Conservation (phyloP, 2,888 invertebrate genomes). For the Diachrysia chrysitis region DNA sequence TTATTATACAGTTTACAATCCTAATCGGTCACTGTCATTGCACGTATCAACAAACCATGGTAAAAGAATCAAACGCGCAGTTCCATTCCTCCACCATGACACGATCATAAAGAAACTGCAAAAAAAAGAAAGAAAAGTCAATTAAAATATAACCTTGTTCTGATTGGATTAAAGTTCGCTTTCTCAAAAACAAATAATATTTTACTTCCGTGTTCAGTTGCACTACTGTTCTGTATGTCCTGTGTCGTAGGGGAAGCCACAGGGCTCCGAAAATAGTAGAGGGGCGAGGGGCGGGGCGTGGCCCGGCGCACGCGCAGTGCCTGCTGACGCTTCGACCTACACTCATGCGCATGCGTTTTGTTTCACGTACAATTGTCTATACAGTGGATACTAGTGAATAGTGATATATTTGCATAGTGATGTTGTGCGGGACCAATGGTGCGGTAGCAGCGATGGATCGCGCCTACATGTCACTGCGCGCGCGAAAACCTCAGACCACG, state of each 20-base stretch:
- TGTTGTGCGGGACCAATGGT: conserved; percentile 84
- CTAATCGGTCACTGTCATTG: conserved; percentile 53
- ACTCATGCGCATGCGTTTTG: conserved; percentile 59
- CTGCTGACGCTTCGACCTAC: conserved; percentile 64
- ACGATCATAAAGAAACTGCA: background rate
- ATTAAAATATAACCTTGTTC: conserved; percentile 2
- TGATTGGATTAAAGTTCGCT: conserved; percentile 7
- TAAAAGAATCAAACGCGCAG: background rate
- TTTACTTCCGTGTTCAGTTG: conserved; percentile 39
- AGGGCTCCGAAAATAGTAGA: conserved; percentile 79
- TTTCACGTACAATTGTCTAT: conserved; percentile 40
- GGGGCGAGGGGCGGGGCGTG: conserved; percentile 63
- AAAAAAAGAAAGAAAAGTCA: background rate
- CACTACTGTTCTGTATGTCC: conserved; percentile 44
- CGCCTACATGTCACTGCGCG: conserved; percentile 87
- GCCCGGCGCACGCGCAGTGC: conserved; percentile 71
- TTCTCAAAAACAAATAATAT: conserved; percentile 3
- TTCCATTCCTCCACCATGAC: background rate
- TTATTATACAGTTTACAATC: conserved; percentile 26
- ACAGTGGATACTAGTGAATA: conserved; percentile 43
- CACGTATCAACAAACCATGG: background rate
- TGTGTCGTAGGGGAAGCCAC: conserved; percentile 63
- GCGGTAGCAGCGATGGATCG: conserved; percentile 86
- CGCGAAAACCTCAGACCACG: conserved; percentile 81
- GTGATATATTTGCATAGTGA: conserved; percentile 56